phyloP scores from a whole-genome alignment of 64 coral and sea anemone species.

The Porites australiensis region DNA sequence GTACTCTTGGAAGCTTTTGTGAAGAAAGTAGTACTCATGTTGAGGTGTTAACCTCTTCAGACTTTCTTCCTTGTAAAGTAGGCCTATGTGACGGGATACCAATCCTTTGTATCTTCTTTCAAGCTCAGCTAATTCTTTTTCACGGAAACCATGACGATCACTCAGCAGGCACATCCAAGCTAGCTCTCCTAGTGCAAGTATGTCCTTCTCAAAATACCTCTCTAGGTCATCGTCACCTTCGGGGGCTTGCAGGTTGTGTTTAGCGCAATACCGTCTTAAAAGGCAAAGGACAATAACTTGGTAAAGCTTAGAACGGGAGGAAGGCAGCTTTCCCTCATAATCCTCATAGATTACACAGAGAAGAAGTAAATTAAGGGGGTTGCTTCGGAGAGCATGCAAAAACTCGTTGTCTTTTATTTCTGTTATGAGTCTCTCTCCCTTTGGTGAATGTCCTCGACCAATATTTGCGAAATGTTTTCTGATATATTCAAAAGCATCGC shows the following conservation, averaged over 20 bases:
- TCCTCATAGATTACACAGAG: constrained; percentile 71
- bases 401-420: not conserved
- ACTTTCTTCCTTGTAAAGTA: constrained; percentile 24
- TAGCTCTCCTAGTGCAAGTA: constrained; percentile 18
- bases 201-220: constrained; percentile 2
- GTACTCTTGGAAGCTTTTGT: constrained; percentile 46
- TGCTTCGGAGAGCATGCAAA: not conserved
- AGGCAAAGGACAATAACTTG: constrained; percentile 32
- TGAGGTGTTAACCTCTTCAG: constrained; percentile 22
- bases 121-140: not conserved
- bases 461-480: constrained; percentile 5
- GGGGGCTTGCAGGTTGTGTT: not conserved
- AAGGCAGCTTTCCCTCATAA: constrained; percentile 14
- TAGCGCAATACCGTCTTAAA: constrained; percentile 12
- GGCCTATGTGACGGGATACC: not conserved
- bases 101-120: not conserved
- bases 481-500: not conserved
- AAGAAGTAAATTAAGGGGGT: constrained; percentile 40
- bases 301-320: constrained; percentile 47
- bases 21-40: constrained; percentile 27
- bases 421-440: constrained; percentile 13
- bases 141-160: constrained; percentile 24
- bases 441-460: not conserved
- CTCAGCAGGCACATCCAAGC: constrained; percentile 24
- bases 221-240: not conserved